Evolutionary conservation across 2,888 invertebrate genomes (phyloP).

Genomic region (Sesamia inferens): DNA sequence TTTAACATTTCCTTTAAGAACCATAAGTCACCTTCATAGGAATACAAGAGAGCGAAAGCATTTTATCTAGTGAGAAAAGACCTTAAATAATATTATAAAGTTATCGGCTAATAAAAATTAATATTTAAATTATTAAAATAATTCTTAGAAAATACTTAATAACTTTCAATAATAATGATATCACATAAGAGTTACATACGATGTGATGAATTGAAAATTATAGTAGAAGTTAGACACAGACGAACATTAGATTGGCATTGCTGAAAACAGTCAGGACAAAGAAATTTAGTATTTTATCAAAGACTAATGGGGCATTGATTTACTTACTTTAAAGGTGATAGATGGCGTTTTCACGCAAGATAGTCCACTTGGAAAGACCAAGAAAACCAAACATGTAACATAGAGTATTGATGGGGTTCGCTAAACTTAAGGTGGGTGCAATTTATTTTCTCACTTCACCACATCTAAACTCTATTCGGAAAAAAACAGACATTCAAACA

Average conservation of each 20-base stretch:
- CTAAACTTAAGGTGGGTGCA: not conserved
- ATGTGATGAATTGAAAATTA: conserved; percentile 56
- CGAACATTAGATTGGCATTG: conserved; percentile 7
- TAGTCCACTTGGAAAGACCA: no score
- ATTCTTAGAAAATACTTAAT: conserved; percentile 39
- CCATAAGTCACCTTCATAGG: conserved; percentile 13
- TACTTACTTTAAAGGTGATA: conserved; percentile 5
- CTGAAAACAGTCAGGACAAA: not conserved
- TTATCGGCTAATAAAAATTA: conserved; percentile 55
- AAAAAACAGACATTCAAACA: no score
- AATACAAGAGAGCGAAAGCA: conserved; percentile 43
- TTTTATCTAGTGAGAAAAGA: conserved; percentile 21
- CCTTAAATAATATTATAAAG: conserved; percentile 18
- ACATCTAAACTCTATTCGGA: conserved; percentile 23
- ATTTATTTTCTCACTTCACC: conserved; percentile 53
- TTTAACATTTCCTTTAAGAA: conserved; percentile 8
- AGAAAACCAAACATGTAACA: no score
- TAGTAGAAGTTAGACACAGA: not conserved
- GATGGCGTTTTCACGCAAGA: not conserved
- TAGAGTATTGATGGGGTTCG: not conserved
- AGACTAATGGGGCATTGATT: not conserved
- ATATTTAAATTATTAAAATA: conserved; percentile 54
- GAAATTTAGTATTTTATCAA: conserved; percentile 1
- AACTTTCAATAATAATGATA: conserved; percentile 59
- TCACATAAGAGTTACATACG: conserved; percentile 64